These are phyloP conservation scores for Ctenoplectra terminalis DNA, from an alignment of 1,140 invertebrate species.

Conservation along the genomic window DNA sequence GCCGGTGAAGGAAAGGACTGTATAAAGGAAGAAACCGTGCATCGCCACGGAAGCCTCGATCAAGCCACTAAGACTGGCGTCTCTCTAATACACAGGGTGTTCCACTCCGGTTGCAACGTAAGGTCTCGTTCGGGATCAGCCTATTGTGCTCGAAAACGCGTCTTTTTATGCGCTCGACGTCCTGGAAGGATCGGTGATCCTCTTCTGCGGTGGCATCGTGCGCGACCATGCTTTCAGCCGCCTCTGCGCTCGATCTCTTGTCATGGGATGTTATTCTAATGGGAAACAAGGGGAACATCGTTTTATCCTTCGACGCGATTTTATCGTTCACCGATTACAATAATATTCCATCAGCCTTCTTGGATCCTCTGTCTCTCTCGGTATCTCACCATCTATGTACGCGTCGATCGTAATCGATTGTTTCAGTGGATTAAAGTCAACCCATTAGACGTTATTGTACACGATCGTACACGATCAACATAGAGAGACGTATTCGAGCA, in stretches of 20 bases:
- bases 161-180: conserved; percentile 47
- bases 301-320: neutral
- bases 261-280: conserved; percentile 1
- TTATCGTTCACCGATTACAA: conserved; percentile 15
- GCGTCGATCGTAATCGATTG: neutral
- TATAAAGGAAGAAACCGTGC: conserved; percentile 70
- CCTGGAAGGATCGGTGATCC: conserved; percentile 38
- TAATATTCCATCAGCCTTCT: conserved; percentile 2
- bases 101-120: conserved; percentile 55
- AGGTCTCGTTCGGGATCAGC: conserved; percentile 52
- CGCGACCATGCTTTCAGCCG: neutral
- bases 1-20: conserved; percentile 65
- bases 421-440: neutral
- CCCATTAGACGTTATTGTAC: neutral
- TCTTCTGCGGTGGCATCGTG: conserved; percentile 14
- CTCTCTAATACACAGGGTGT: conserved; percentile 65
- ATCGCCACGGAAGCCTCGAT: conserved; percentile 68
- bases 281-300: neutral
- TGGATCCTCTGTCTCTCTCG: too few relatives aligned
- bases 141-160: conserved; percentile 55
- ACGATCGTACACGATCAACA: too few relatives aligned
- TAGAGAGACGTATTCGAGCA: neutral
- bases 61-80: conserved; percentile 62
- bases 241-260: neutral
- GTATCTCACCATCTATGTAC: neutral